Conservation (phyloP, 2,888 invertebrate genomes). For the Xanthia icteritia region DNA sequence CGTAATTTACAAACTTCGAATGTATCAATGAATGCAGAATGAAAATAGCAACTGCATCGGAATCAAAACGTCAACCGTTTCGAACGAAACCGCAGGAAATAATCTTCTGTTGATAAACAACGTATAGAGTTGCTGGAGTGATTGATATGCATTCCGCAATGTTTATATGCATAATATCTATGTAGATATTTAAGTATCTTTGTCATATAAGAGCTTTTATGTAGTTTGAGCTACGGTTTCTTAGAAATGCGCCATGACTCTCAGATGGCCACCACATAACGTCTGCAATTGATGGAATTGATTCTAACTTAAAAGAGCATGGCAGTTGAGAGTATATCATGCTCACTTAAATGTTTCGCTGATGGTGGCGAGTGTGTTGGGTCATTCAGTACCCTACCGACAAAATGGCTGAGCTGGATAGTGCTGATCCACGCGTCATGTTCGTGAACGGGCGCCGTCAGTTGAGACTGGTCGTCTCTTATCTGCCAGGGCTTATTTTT, state of each 20-base stretch:
- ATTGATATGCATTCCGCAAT: conserved; percentile 57
- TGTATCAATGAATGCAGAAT: conserved; percentile 1
- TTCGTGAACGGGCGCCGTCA: too few species aligned
- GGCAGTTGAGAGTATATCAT: too few species aligned
- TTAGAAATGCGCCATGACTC: background rate
- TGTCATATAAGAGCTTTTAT: too few species aligned
- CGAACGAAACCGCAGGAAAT: conserved; percentile 42
- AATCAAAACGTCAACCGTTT: conserved; percentile 18
- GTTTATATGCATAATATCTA: conserved; percentile 46
- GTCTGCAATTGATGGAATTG: too few species aligned
- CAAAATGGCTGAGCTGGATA: too few species aligned
- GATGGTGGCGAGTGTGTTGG: too few species aligned
- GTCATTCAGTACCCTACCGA: too few species aligned
- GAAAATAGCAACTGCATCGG: conserved; percentile 26
- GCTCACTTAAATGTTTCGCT: too few species aligned
- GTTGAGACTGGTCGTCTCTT: too few species aligned
- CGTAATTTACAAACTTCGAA: background rate
- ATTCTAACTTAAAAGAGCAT: too few species aligned
- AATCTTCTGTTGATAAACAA: conserved; percentile 55
- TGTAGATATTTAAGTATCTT: conserved; percentile 31
- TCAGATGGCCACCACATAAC: background rate
- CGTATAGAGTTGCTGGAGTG: conserved; percentile 31
- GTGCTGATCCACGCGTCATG: too few species aligned
- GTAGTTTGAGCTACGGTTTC: background rate
- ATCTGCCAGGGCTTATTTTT: too few species aligned